These are phyloP conservation scores for Labeo calbasu DNA, from an alignment of 2,797 vertebrate species.

Conservation along the genomic window DNA sequence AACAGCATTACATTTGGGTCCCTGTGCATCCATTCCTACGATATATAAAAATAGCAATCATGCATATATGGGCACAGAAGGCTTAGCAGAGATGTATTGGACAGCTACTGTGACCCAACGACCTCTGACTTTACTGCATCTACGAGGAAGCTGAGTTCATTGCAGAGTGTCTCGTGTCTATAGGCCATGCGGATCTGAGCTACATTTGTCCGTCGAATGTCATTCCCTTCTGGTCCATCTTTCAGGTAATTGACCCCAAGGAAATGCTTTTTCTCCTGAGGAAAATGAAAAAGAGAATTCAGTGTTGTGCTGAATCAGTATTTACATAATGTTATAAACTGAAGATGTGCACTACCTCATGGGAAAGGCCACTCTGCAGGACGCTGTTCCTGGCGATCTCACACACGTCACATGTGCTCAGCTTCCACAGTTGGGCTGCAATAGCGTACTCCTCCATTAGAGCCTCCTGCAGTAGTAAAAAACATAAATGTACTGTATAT, in stretches of 20 bases:
- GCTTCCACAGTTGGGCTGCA: constrained; percentile 96
- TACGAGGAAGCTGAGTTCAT: constrained; percentile 93
- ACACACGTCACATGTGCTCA: constrained; percentile 94
- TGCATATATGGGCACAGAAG: constrained; percentile 43
- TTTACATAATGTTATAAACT: background rate
- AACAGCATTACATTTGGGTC: constrained; percentile 1
- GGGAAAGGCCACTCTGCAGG: constrained; percentile 91
- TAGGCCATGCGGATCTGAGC: constrained; percentile 96
- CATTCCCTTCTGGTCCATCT: constrained; percentile 91
- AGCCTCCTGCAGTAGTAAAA: constrained; percentile 81
- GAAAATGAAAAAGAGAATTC: background rate
- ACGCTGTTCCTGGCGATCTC: constrained; percentile 97
- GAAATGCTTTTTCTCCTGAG: constrained; percentile 93
- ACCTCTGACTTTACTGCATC: constrained; percentile 88
- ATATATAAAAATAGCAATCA: constrained; percentile 48
- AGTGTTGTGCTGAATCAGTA: background rate
- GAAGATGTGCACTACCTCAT: constrained; percentile 78
- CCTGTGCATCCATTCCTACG: constrained; percentile 32
- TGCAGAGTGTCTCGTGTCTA: constrained; percentile 90
- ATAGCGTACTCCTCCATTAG: constrained; percentile 99
- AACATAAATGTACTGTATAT: too few relatives aligned
- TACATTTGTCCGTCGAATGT: constrained; percentile 93
- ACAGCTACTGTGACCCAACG: constrained; percentile 64
- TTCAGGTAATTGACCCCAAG: constrained; percentile 88
- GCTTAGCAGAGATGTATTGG: background rate